Base-by-base conservation (phyloP, 2,888 invertebrate genomes). In the Salpingus planirostris region DNA sequence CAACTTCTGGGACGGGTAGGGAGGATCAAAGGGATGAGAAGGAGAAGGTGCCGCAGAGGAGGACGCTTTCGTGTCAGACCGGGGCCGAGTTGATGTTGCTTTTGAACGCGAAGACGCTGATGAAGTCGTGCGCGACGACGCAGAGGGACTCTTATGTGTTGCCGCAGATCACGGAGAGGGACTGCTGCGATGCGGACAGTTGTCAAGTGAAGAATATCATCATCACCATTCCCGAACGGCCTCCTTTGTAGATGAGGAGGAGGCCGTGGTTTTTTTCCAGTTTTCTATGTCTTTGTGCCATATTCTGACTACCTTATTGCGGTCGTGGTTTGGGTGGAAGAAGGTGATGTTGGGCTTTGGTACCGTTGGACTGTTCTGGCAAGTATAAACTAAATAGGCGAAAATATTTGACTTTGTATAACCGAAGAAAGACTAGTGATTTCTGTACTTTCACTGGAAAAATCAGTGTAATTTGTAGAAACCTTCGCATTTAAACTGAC, bases 131-230 rank as follows among this genome's bases (percentile, higher is more conserved):
- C 40, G 14, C 22, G 6, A 8, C 28, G 1, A 15, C 38, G 13
- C n/a, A n/a, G n/a, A 3, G 15, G 7, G 26, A 29, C 14, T 15
- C 29, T 23, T 33, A 22, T 5, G 30, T 35, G 11, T 30, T 43
- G 28, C 58, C 57, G 7, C 50, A 55, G 24, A 60, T 62, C 13
- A 58, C 52, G 3, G 61, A 62, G 33, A 37, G 51, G 8, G 50
- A 56, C 37, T 59, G 59, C 33, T 60, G 64, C 36, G 60, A 60
- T 30, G 56, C 60, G 7, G 61, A 60, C 18, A 59, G 55, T 40
- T 65, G 65, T 29, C 59, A 64, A 46, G 48, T 66, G 28, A 65
- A 65, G 39, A 62, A 65, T 42, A 67, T 67, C 39, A 65, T 64
- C 12, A 67, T 67, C 27, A 59, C 48, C 39, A 41, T 61, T 38